Percentiles rank a stretch among this genome's conserved stretches.
phyloP scores from a whole-genome alignment of 2,113 vertebrate species.

The Vombatus ursinus region DNA sequence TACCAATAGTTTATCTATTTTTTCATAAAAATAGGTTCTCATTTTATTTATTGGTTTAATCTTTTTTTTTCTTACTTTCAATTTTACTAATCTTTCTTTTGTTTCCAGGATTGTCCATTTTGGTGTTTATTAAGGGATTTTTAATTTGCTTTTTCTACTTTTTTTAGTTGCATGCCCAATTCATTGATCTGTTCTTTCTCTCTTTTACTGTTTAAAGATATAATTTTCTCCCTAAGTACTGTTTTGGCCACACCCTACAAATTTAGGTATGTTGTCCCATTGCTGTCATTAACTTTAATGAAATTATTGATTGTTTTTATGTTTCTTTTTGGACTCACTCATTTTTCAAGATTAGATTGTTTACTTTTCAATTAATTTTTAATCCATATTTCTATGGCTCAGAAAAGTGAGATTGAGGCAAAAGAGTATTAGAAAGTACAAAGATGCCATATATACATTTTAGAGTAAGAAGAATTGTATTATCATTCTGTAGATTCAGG shows the following conservation, averaged over 20 bases:
- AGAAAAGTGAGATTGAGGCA: not conserved
- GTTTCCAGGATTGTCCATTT: not conserved
- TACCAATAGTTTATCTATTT: not conserved
- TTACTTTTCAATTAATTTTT: not conserved
- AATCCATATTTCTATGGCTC: not conserved
- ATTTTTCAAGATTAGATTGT: not conserved
- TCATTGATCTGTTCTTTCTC: not conserved
- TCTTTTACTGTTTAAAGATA: not conserved
- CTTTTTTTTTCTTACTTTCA: not conserved
- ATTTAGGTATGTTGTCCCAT: not conserved
- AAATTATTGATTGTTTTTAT: not conserved
- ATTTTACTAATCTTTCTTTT: not conserved
- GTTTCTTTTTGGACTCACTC: not conserved
- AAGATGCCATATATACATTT: not conserved
- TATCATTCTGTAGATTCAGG: not conserved
- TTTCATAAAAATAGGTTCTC: not conserved
- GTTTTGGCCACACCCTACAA: not conserved
- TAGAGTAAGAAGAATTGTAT: not conserved
- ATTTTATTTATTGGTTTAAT: not conserved
- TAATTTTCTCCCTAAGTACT: not conserved
- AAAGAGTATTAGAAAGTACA: not conserved
- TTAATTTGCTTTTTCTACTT: not conserved
- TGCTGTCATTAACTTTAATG: not conserved
- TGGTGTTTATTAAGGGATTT: not conserved
- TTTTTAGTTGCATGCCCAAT: not conserved